Evolutionary conservation across 2,888 invertebrate genomes (phyloP).

Genomic region (Rhopalosiphum nymphaeae): DNA sequence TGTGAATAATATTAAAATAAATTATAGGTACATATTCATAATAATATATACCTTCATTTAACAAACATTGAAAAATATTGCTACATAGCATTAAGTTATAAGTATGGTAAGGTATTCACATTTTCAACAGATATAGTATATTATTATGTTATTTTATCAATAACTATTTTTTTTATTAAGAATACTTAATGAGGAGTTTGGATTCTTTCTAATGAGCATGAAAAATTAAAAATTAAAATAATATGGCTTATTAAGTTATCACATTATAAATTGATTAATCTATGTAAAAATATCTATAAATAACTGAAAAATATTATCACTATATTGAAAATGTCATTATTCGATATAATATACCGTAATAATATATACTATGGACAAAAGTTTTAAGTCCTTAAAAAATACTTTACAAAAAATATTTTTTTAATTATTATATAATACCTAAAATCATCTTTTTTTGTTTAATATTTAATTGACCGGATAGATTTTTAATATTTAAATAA

Average conservation of each 20-base stretch:
- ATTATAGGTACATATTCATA: not conserved
- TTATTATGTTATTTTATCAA: not conserved
- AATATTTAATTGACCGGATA: too few species aligned
- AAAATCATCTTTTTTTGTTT: not conserved
- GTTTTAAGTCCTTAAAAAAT: not conserved
- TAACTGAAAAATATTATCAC: not conserved
- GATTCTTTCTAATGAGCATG: not conserved
- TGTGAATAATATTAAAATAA: not conserved
- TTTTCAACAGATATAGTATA: not conserved
- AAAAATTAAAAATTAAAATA: not conserved
- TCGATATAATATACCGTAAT: too few species aligned
- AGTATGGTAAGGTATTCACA: not conserved
- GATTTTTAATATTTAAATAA: too few species aligned
- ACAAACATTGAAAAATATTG: not conserved
- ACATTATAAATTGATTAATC: not conserved
- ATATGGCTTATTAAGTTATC: not conserved
- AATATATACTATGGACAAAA: not conserved
- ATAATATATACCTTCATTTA: not conserved
- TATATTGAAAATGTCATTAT: not conserved
- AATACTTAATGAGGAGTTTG: not conserved
- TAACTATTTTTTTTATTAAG: too few species aligned
- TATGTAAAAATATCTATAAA: not conserved
- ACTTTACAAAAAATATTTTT: not conserved
- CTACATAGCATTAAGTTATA: not conserved
- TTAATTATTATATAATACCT: not conserved